Evolutionary conservation across 2,797 vertebrate genomes (phyloP), one percentile per base, ranked within the genome.

Genomic region (Lycodopsis pacificus): DNA sequence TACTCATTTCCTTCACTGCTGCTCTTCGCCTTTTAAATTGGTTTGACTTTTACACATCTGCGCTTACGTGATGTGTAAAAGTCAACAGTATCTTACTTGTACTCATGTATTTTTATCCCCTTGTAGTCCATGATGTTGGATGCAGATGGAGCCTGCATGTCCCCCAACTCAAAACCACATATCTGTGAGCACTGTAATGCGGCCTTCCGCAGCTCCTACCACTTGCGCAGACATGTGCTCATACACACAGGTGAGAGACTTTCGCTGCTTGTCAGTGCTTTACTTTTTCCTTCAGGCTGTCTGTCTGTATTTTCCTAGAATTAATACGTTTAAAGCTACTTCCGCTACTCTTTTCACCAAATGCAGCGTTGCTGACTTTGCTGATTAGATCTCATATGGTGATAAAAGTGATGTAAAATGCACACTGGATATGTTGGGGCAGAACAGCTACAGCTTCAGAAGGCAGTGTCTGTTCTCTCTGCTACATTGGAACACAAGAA

Each of bases 171-270:
- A 80, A 99, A 99, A 94, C 98, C 98, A 88, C 98, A 99, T 86
- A 97, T 99, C 93, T 99, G 98, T 82, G 98, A 99, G 88, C 98
- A 99, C 95, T 99, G 98, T 92, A 98, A 94, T n/a, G 98, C 98
- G 69, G 97, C 98, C 89, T 99, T 99, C 91, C 95, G 98, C 86
- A 99, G 98, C 94, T 99, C 98, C 90, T 99, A 99, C 77, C 98
- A 99, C 93, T 95, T 99, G 89, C 98, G 98, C 89, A 95, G 98
- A 77, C 98, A 99, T 2, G 97, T 99, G 90, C 98, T 99, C 87
- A 99, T 99, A 87, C 98, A 99, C 91, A 99, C 98, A 75, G 98
- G 96, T 96, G 89, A 94, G 93, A 86, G 88, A 76, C 73, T 85
- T 91, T 92, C 79, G 20, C 78, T 90, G 88, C 82, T 82, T 65